These are phyloP conservation scores for cat (Felis catus) DNA, from an alignment of 2,113 vertebrate genomes.

Conservation along the genomic window DNA sequence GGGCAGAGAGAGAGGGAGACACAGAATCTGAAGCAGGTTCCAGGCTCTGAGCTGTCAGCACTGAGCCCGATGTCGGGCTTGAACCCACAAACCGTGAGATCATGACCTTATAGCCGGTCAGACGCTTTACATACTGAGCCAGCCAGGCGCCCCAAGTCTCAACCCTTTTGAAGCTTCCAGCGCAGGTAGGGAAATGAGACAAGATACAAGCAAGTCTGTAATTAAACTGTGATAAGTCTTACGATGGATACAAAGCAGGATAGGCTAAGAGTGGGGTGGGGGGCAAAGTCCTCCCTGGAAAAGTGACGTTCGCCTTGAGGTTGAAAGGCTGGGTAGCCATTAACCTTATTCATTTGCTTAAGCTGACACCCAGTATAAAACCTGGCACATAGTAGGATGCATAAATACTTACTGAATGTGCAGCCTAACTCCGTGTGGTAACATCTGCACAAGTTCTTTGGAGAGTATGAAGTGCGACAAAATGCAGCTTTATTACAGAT, in stretches of 20 bases:
- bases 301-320: neutral
- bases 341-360: constrained; percentile 17
- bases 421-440: neutral
- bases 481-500: neutral
- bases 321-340: neutral
- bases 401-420: neutral
- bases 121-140: too few species aligned
- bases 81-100: too few species aligned
- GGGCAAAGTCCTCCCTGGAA: neutral
- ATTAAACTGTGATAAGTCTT: neutral
- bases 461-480: neutral
- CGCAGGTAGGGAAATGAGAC: constrained; percentile 25
- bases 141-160: neutral
- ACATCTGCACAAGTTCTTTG: constrained; percentile 57
- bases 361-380: neutral
- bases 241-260: neutral
- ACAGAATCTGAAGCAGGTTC: too few species aligned
- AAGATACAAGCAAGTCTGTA: constrained; percentile 12
- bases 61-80: too few species aligned
- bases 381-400: neutral
- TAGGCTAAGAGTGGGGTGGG: neutral
- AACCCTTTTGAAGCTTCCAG: constrained; percentile 18
- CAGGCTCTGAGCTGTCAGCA: too few species aligned
- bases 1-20: too few species aligned
- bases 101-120: too few species aligned